These are phyloP conservation scores for Pollenia labialis DNA, from an alignment of 2,888 invertebrate species.

Conservation along the genomic window DNA sequence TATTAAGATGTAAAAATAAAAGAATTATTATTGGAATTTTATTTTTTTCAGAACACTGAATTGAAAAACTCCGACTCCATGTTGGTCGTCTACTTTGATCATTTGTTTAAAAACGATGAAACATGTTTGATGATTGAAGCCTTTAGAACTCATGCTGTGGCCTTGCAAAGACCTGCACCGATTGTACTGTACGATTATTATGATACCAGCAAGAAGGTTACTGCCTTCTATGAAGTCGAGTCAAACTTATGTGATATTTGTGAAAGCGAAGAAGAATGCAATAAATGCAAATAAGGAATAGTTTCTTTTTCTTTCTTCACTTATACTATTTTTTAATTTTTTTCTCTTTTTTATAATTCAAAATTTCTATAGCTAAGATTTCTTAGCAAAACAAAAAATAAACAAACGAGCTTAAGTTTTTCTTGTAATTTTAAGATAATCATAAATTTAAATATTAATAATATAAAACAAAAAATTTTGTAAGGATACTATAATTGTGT, in stretches of 20 bases:
- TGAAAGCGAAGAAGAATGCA: slow-evolving; percentile 85
- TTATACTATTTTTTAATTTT: slow-evolving; percentile 10
- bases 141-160: slow-evolving; percentile 92
- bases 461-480: background rate
- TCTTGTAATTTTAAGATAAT: background rate
- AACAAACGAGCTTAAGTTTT: background rate
- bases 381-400: background rate
- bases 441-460: background rate
- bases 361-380: background rate
- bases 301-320: background rate
- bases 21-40: background rate
- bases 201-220: slow-evolving; percentile 87
- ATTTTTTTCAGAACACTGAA: slow-evolving; percentile 85
- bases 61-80: slow-evolving; percentile 87
- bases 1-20: background rate
- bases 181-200: slow-evolving; percentile 96
- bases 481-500: background rate
- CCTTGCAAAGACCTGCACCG: slow-evolving; percentile 93
- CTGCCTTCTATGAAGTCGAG: slow-evolving; percentile 78
- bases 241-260: slow-evolving; percentile 91
- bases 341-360: background rate
- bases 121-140: slow-evolving; percentile 93
- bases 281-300: slow-evolving; percentile 67
- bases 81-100: slow-evolving; percentile 90
- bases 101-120: slow-evolving; percentile 86